Evolutionary conservation across 37 sponge, comb jelly and placozoan species (phyloP).

Genomic region (Cladorhizidae sp.): DNA sequence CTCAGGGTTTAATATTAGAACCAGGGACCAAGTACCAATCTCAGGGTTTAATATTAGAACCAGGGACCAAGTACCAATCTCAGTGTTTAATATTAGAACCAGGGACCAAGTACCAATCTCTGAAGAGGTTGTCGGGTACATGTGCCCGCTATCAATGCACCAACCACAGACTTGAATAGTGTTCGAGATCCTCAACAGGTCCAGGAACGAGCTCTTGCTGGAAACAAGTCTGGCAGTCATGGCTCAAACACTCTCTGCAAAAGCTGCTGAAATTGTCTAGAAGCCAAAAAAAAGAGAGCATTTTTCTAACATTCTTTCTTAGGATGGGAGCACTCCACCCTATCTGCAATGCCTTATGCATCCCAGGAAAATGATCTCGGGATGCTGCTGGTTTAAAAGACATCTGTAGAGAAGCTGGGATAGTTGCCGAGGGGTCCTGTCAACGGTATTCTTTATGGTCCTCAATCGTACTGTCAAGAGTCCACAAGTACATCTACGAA

Average conservation of each 20-base stretch:
- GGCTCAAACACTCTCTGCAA: background rate
- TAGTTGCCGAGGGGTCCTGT: slow-evolving; percentile 18
- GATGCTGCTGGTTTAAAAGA: slow-evolving; percentile 21
- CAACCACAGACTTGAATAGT: slow-evolving; percentile 1
- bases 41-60: no score
- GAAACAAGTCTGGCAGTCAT: background rate
- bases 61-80: no score
- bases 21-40: no score
- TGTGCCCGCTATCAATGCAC: slow-evolving; percentile 7
- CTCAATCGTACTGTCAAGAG: background rate
- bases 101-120: background rate
- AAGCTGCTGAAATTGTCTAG: background rate
- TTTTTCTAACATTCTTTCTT: no score
- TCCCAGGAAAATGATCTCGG: slow-evolving; percentile 20
- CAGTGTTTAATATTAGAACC: no score
- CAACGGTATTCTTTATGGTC: slow-evolving; percentile 12
- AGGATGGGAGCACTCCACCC: background rate
- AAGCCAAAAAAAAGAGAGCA: no score
- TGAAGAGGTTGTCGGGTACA: background rate
- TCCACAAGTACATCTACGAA: slow-evolving; percentile 8
- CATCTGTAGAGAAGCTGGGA: slow-evolving; percentile 9
- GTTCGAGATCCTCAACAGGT: slow-evolving; percentile 3
- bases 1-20: no score
- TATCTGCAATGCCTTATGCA: background rate
- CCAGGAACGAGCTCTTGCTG: background rate